A percentile compares a stretch with the other conserved stretches of the same genome.
phyloP scores from a whole-genome alignment of 2,113 vertebrate genomes.

The Felis chaus region DNA sequence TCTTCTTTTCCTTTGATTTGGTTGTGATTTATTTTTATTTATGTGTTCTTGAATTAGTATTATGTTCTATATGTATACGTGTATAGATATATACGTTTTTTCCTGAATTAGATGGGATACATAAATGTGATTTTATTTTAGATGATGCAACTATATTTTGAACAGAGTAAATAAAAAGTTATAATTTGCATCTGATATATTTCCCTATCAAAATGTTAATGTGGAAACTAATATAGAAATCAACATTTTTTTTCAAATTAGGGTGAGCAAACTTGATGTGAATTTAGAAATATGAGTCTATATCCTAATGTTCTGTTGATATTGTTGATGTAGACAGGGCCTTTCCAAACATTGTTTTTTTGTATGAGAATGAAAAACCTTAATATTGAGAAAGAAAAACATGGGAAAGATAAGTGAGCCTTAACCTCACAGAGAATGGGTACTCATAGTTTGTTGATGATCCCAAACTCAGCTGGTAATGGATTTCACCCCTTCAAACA shows the following conservation, averaged over 20 bases:
- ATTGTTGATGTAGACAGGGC: neutral
- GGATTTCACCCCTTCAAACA: neutral
- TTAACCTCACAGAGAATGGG: neutral
- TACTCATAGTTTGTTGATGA: neutral
- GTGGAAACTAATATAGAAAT: neutral
- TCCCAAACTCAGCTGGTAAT: neutral
- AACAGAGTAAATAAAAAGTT: conserved; percentile 18
- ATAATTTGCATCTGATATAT: neutral
- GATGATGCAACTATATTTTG: neutral
- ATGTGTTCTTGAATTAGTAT: neutral
- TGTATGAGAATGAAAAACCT: neutral
- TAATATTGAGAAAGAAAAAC: neutral
- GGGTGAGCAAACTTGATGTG: neutral
- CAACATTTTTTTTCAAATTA: neutral
- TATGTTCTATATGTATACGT: neutral
- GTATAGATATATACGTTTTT: neutral
- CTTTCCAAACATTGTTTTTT: neutral
- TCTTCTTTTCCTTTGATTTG: conserved; percentile 4
- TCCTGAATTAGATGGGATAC: conserved; percentile 11
- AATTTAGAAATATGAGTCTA: neutral
- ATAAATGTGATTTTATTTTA: neutral
- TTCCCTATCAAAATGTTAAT: neutral
- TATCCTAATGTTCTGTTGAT: neutral
- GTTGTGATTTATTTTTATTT: neutral
- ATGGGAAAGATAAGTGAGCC: neutral